These are phyloP conservation scores for Rhyacophila brunnea DNA, from an alignment of 1,140 invertebrate genomes.

Conservation along the genomic window DNA sequence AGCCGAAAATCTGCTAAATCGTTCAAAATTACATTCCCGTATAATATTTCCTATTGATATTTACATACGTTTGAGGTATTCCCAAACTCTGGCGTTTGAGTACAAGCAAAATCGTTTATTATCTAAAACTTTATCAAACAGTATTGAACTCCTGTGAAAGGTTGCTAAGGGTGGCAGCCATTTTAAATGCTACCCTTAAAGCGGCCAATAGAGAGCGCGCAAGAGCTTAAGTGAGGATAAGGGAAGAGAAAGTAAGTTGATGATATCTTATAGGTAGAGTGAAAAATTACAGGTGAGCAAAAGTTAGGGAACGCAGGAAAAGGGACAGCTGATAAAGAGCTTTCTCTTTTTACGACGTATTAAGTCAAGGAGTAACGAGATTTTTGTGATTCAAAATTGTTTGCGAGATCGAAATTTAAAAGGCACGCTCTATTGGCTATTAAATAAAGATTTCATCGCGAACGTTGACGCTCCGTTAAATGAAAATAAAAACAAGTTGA, in stretches of 20 bases:
- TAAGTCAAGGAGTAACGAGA: slow-evolving; percentile 35
- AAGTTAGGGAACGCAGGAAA: slow-evolving; percentile 20
- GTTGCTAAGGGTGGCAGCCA: slow-evolving; percentile 28
- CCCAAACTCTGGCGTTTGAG: too few relatives aligned
- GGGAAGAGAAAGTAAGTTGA: slow-evolving; percentile 29
- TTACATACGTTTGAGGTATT: too few relatives aligned
- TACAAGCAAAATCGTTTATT: too few relatives aligned
- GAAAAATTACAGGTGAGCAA: slow-evolving; percentile 35
- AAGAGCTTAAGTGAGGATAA: slow-evolving; percentile 20
- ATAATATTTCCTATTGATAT: too few relatives aligned
- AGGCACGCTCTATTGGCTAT: slow-evolving; percentile 17
- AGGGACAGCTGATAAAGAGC: slow-evolving; percentile 34
- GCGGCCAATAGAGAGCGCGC: slow-evolving; percentile 5
- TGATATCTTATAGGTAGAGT: slow-evolving; percentile 28
- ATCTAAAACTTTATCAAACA: too few relatives aligned
- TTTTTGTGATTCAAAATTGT: slow-evolving; percentile 33
- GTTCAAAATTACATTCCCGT: too few relatives aligned
- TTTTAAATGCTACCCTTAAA: slow-evolving; percentile 29
- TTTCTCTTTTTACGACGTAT: slow-evolving; percentile 35
- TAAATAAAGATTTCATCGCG: slow-evolving; percentile 7
- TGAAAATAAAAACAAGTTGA: neutral
- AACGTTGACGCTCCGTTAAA: neutral
- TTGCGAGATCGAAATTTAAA: slow-evolving; percentile 33
- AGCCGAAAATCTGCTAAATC: too few relatives aligned
- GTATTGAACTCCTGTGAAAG: slow-evolving; percentile 14